phyloP scores from a whole-genome alignment of 2,113 vertebrate species.

The Pelecanoides urinatrix region DNA sequence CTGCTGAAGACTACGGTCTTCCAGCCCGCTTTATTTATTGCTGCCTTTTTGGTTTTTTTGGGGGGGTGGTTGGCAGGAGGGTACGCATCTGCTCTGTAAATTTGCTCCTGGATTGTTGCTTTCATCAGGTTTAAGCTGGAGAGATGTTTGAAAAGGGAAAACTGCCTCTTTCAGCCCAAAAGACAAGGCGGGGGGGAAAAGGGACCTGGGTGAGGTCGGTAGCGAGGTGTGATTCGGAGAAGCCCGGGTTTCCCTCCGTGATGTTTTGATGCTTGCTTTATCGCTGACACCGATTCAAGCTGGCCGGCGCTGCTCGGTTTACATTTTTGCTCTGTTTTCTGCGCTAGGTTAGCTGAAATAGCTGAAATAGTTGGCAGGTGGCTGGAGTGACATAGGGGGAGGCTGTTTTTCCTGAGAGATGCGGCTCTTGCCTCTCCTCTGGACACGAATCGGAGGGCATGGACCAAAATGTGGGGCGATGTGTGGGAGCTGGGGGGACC shows the following conservation, averaged over 20 bases:
- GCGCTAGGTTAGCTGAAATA: not conserved
- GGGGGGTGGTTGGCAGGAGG: not conserved
- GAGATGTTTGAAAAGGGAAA: not conserved
- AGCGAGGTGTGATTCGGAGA: not conserved
- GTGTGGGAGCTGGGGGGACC: too few relatives aligned
- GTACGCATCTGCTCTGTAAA: not conserved
- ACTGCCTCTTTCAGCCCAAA: not conserved
- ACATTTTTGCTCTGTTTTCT: not conserved
- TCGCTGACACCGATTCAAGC: not conserved
- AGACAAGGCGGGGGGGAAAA: too few relatives aligned
- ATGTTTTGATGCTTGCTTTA: not conserved
- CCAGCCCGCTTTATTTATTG: not conserved
- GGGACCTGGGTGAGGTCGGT: not conserved
- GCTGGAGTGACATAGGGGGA: not conserved
- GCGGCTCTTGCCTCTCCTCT: not conserved
- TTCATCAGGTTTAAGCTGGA: not conserved
- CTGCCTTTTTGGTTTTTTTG: not conserved
- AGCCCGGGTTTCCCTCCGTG: not conserved
- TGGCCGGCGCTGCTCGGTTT: not conserved
- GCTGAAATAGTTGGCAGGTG: not conserved
- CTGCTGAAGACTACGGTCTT: not conserved
- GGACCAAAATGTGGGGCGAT: accelerated
- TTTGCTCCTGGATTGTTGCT: not conserved
- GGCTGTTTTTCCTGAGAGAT: not conserved
- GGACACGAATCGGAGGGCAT: accelerated